Evolutionary conservation across 2,888 invertebrate species (phyloP), one percentile per base, ranked within the genome.

Genomic region (Ommatoiulus sabulosus): DNA sequence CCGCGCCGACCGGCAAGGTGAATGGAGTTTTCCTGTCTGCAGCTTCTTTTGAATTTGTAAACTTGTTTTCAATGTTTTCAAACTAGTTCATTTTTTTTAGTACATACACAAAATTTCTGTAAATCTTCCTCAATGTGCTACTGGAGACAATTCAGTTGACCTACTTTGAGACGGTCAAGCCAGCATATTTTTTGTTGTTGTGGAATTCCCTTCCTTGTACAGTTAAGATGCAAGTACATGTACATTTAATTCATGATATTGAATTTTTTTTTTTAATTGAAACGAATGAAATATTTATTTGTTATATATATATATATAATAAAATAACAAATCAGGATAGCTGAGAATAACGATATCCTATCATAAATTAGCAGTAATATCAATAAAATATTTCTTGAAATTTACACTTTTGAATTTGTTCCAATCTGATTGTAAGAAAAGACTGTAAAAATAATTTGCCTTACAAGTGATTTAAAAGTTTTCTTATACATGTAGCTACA

Each of bases 51-150:
- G 72, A 24, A 72, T 15, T 4, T 80, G 10, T 35, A 80, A 80
- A 80, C 80, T 24, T 80, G 80, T 80, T 80, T 80, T 80, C 80
- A 80, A 35, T 35, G 80, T 80, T 80, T 80, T 80, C 12, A 80
- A 80, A 80, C 24, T 80, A 80, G 72, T 72, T 24, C 72, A 72
- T 72, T 72, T 72, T 72, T 72, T 72, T 72, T 7, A 24, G 48
- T 2, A 12, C 48, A 35, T 35, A 35, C 35, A 57, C 6, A 63
- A n/a, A 17, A 72, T 7, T 72, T 24, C 24, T 24, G 72, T n/a
- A 72, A 24, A 72, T 72, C 72, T 72, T 72, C 72, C 72, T 72
- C 6, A 24, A 72, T n/a, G 6, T n/a, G 72, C 72, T 72, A 17
- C 72, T 72, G 72, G 24, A 72, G 72, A 72, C 10, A n/a, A 57